Percentiles rank a stretch among this genome's conserved stretches.
These are phyloP conservation scores for Myiotriccus ornatus DNA, from an alignment of 2,797 vertebrate genomes.

Conservation along the genomic window DNA sequence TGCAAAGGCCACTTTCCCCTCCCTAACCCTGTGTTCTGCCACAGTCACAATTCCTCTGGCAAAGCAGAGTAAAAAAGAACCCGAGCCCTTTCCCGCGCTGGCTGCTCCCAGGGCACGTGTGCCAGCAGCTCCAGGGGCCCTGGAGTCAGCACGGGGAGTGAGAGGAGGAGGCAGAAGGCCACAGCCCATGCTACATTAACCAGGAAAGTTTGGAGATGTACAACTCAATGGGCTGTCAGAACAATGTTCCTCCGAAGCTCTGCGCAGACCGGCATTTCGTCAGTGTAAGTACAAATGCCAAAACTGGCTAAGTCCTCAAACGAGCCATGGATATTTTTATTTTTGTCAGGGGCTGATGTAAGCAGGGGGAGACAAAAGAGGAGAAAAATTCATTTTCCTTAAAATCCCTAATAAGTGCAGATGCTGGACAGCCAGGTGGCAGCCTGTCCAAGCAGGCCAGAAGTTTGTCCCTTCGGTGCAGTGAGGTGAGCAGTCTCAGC, in stretches of 20 bases:
- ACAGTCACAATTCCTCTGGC: accelerated
- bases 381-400: background rate
- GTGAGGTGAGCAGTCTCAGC: background rate
- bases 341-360: background rate
- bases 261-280: background rate
- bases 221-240: conserved; percentile 57
- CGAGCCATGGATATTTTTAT: background rate
- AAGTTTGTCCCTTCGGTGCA: background rate
- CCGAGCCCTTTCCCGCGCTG: accelerated
- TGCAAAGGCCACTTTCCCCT: background rate
- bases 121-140: background rate
- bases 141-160: background rate
- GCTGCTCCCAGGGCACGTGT: background rate
- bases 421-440: background rate
- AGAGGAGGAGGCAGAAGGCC: background rate
- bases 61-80: accelerated
- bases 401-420: background rate
- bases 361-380: background rate
- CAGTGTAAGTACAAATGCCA: conserved; percentile 42
- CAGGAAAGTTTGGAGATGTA: background rate
- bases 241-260: background rate
- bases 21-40: too few relatives aligned
- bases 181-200: background rate
- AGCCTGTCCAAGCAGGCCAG: background rate
- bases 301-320: conserved; percentile 20